These are phyloP conservation scores for Rachycentron canadum DNA, from an alignment of 2,797 vertebrate genomes.

Conservation along the genomic window DNA sequence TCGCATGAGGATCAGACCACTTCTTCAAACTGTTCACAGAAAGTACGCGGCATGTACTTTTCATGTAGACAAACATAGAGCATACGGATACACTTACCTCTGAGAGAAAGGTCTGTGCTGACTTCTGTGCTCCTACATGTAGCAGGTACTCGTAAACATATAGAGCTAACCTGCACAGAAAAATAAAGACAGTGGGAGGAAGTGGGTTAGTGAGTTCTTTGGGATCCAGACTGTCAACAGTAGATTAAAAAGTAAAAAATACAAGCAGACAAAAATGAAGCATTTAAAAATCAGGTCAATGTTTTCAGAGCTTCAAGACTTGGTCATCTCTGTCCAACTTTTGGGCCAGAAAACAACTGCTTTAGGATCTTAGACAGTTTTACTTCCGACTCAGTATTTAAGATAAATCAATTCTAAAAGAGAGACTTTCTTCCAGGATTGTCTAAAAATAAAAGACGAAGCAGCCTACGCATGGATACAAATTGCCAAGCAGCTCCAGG, in stretches of 20 bases:
- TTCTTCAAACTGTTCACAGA: conserved; percentile 46
- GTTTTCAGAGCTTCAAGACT: not conserved
- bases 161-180: conserved; percentile 92
- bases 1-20: conserved; percentile 41
- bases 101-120: conserved; percentile 98
- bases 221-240: not conserved
- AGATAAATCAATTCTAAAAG: conserved; percentile 27
- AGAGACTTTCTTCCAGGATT: conserved; percentile 13
- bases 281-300: not conserved
- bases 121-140: conserved; percentile 99
- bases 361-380: conserved; percentile 15
- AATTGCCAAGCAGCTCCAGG: conserved; percentile 34
- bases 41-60: conserved; percentile 17
- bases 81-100: conserved; percentile 88
- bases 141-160: conserved; percentile 99
- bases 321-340: not conserved
- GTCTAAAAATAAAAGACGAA: conserved; percentile 39
- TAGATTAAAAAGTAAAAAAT: not conserved
- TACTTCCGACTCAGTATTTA: conserved; percentile 13
- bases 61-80: conserved; percentile 28
- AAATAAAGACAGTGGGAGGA: conserved; percentile 43
- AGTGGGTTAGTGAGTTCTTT: conserved; percentile 30
- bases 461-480: conserved; percentile 7
- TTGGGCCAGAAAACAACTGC: conserved; percentile 7
- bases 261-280: conserved; percentile 4